phyloP scores from a whole-genome alignment of 2,888 invertebrate genomes.

The Deilephila elpenor region DNA sequence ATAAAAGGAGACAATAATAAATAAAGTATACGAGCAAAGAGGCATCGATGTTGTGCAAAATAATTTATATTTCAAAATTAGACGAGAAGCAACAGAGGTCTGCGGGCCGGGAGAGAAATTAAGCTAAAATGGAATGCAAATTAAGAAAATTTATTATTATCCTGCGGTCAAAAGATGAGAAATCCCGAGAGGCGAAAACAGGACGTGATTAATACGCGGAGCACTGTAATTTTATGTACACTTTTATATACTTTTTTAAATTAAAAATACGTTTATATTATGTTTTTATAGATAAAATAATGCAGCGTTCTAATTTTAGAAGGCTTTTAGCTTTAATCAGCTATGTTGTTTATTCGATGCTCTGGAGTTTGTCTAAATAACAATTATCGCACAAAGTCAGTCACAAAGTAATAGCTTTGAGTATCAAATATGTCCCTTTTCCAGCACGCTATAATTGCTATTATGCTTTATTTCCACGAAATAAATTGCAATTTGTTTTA shows the following conservation, averaged over 20 bases:
- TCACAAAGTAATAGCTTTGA: too few species aligned
- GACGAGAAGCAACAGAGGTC: constrained; percentile 27
- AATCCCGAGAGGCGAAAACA: constrained; percentile 54
- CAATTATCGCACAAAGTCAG: neutral
- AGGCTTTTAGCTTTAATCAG: neutral
- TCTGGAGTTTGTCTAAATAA: neutral
- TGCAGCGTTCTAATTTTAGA: neutral
- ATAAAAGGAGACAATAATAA: constrained; percentile 24
- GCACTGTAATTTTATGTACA: constrained; percentile 13
- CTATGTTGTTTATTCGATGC: neutral
- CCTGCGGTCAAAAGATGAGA: constrained; percentile 67
- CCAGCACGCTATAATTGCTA: too few species aligned
- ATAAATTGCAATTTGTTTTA: neutral
- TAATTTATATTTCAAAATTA: constrained; percentile 48
- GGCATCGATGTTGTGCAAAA: constrained; percentile 39
- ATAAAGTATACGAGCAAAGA: constrained; percentile 23
- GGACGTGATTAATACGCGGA: constrained; percentile 27
- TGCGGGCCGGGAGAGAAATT: constrained; percentile 56
- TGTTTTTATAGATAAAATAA: neutral
- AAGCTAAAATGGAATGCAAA: constrained; percentile 77
- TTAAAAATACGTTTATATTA: neutral
- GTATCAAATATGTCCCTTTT: too few species aligned
- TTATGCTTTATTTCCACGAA: neutral
- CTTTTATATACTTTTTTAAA: neutral
- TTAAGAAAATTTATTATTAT: constrained; percentile 79